Percentiles rank a stretch among this genome's conserved stretches.
phyloP scores from a whole-genome alignment of 2,888 invertebrate genomes.

The Choristoneura rosaceana region DNA sequence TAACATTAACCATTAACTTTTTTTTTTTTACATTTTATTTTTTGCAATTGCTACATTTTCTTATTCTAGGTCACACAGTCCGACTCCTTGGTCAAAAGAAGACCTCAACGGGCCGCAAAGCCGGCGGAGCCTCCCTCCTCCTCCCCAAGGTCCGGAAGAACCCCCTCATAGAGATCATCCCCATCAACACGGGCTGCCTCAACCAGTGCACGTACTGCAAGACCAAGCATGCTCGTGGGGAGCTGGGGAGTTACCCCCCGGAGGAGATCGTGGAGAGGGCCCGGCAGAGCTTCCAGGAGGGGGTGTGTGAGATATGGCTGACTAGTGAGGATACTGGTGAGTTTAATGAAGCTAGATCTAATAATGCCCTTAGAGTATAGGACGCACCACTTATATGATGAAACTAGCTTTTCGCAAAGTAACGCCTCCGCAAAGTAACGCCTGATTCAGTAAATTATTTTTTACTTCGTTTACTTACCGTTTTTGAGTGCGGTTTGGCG shows the following conservation, averaged over 20 bases:
- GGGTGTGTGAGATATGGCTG: constrained; percentile 98
- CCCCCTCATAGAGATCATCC: constrained; percentile 98
- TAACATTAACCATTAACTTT: no score
- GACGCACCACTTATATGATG: no score
- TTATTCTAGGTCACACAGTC: constrained; percentile 88
- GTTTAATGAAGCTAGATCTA: constrained; percentile 14
- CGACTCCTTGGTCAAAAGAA: constrained; percentile 92
- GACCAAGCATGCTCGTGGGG: constrained; percentile 98
- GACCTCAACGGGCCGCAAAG: constrained; percentile 90
- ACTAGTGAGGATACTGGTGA: constrained; percentile 98
- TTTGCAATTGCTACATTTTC: no score
- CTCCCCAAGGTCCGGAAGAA: constrained; percentile 98
- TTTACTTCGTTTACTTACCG: no score
- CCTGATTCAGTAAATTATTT: no score
- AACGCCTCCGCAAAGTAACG: no score
- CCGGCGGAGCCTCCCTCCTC: constrained; percentile 94
- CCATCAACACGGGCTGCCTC: constrained; percentile 97
- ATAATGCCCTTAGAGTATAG: no score
- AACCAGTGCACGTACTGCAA: constrained; percentile 99
- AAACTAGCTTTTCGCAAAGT: no score
- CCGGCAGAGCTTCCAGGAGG: constrained; percentile 94
- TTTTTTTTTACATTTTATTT: no score
- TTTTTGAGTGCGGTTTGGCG: no score
- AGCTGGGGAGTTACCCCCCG: constrained; percentile 96
- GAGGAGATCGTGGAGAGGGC: constrained; percentile 96